Conservation (phyloP, 35 echinoderm and acorn worm species). For the Diadema setosum region DNA sequence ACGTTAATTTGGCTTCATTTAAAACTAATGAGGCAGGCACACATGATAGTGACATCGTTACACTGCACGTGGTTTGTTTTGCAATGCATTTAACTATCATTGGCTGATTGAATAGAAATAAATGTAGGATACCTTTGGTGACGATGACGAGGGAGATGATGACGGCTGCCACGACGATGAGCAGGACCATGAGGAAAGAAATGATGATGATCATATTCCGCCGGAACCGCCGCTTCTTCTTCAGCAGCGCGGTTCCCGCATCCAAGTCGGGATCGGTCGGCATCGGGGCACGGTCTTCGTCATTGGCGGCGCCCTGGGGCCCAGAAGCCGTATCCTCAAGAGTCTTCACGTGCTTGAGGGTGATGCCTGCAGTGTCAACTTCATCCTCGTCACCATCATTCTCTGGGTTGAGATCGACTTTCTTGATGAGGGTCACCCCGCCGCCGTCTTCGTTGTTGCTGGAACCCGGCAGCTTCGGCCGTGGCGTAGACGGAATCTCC, state of each 20-base stretch:
- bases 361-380: not conserved
- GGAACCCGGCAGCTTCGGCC: not conserved
- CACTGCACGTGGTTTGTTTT: no score
- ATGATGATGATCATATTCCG: conserved; percentile 3
- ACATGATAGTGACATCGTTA: no score
- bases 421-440: not conserved
- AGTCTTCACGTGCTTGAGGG: not conserved
- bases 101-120: no score
- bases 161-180: not conserved
- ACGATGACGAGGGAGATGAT: conserved; percentile 2
- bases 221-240: not conserved
- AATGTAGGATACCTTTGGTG: not conserved
- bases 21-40: no score
- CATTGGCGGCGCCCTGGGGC: not conserved
- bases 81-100: no score
- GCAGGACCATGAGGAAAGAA: not conserved
- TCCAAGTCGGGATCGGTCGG: conserved; percentile 1
- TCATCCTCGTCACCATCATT: not conserved
- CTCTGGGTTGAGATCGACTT: not conserved
- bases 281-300: not conserved
- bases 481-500: not conserved
- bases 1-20: no score
- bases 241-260: not conserved
- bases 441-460: not conserved
- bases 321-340: not conserved